These are phyloP conservation scores for Pollenia amentaria DNA, from an alignment of 2,888 invertebrate species.

Conservation along the genomic window DNA sequence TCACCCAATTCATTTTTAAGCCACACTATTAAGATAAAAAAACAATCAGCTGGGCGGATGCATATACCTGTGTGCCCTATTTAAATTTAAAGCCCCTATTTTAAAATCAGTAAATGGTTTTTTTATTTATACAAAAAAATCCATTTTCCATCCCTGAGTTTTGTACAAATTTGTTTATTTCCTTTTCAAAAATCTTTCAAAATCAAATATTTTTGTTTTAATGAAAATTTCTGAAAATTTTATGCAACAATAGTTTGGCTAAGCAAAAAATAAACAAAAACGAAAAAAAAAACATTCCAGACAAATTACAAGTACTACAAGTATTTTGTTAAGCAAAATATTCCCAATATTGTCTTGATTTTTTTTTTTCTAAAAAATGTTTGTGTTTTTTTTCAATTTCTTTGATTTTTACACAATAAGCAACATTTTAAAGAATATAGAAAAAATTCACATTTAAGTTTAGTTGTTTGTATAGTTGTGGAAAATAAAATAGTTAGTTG, in stretches of 20 bases:
- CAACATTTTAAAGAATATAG: conserved; percentile 21
- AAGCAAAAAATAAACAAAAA: neutral
- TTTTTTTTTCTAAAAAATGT: conserved; percentile 21
- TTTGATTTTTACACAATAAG: conserved; percentile 64
- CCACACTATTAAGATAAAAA: too few relatives aligned
- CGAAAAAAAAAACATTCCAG: neutral
- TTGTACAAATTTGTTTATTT: neutral
- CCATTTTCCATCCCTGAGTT: neutral
- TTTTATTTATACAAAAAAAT: neutral
- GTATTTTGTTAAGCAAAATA: conserved; percentile 57
- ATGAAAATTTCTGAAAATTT: conserved; percentile 29
- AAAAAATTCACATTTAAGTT: conserved; percentile 44
- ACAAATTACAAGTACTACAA: conserved; percentile 56
- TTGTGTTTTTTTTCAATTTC: conserved; percentile 40
- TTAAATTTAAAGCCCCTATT: too few relatives aligned
- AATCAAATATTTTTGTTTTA: conserved; percentile 15
- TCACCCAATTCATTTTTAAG: too few relatives aligned
- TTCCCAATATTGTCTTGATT: conserved; percentile 71
- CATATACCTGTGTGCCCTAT: too few relatives aligned
- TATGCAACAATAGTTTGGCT: conserved; percentile 51
- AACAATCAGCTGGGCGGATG: too few relatives aligned
- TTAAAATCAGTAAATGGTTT: neutral
- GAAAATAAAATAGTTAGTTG: conserved; percentile 31
- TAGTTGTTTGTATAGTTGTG: conserved; percentile 19
- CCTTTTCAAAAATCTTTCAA: conserved; percentile 22